These are phyloP conservation scores for Bactericera cockerelli DNA, from an alignment of 1,140 invertebrate genomes.

Conservation along the genomic window DNA sequence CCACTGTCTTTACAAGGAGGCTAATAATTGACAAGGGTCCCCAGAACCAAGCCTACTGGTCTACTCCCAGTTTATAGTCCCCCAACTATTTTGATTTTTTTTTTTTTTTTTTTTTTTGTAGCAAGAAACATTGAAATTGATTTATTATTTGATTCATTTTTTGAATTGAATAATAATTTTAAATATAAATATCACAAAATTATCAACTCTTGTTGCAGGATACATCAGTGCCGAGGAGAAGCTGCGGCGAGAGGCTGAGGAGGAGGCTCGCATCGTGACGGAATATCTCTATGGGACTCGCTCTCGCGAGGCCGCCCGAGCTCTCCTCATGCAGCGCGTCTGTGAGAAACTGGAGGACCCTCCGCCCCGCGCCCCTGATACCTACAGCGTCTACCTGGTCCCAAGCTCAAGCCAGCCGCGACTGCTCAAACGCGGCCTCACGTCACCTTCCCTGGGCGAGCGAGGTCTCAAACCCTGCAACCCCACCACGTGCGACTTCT, in stretches of 20 bases:
- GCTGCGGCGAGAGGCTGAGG: constrained; percentile 30
- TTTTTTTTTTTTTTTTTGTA: no score
- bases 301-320: constrained; percentile 33
- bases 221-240: constrained; percentile 28
- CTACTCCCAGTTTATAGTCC: no score
- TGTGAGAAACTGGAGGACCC: constrained; percentile 29
- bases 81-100: no score
- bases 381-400: constrained; percentile 11
- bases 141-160: no score
- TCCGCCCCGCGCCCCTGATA: constrained; percentile 25
- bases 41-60: no score
- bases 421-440: constrained; percentile 33
- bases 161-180: no score
- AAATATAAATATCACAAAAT: not conserved
- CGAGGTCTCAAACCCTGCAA: constrained; percentile 28
- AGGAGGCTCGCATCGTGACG: constrained; percentile 34
- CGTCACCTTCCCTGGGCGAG: constrained; percentile 28
- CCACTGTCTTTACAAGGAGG: no score
- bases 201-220: not conserved
- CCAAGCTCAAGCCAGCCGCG: constrained; percentile 20
- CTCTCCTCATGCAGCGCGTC: constrained; percentile 31
- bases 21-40: no score
- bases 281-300: constrained; percentile 39
- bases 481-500: constrained; percentile 37
- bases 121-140: no score